Evolutionary conservation across 2,888 invertebrate genomes (phyloP).

Genomic region (Anarsia innoxiella): DNA sequence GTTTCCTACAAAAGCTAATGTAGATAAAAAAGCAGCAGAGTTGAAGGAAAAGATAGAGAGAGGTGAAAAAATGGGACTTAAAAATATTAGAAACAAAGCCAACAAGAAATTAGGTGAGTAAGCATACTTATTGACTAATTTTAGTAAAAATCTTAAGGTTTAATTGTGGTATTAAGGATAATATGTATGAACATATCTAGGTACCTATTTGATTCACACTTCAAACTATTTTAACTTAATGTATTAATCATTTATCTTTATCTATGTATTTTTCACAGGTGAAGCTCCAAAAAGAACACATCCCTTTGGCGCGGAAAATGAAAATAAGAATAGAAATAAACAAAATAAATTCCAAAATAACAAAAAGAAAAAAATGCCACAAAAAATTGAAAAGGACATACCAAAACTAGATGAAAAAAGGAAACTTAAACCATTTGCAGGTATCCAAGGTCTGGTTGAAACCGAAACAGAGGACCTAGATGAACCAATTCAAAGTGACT

Average conservation of each 20-base stretch:
- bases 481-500: conserved; percentile 19
- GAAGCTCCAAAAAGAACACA: conserved; percentile 23
- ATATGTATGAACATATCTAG: too few species aligned
- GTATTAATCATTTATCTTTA: too few species aligned
- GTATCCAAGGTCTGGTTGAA: conserved; percentile 50
- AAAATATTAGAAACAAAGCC: conserved; percentile 35
- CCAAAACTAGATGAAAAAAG: conserved; percentile 30
- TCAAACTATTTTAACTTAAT: too few species aligned
- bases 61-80: conserved; percentile 81
- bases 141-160: too few species aligned
- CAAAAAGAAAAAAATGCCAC: conserved; percentile 9
- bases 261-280: too few species aligned
- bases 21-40: conserved; percentile 77
- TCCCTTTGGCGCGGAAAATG: conserved; percentile 1
- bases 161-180: too few species aligned
- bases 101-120: neutral
- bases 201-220: too few species aligned
- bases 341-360: neutral
- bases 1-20: conserved; percentile 83
- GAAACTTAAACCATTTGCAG: conserved; percentile 63
- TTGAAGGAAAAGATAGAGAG: conserved; percentile 80
- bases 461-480: conserved; percentile 22
- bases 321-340: conserved; percentile 1
- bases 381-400: conserved; percentile 27
- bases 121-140: too few species aligned